Percentiles rank a stretch among this genome's conserved stretches.
These are phyloP conservation scores for Halcyon badia DNA, from an alignment of 2,797 vertebrate genomes.

Conservation along the genomic window DNA sequence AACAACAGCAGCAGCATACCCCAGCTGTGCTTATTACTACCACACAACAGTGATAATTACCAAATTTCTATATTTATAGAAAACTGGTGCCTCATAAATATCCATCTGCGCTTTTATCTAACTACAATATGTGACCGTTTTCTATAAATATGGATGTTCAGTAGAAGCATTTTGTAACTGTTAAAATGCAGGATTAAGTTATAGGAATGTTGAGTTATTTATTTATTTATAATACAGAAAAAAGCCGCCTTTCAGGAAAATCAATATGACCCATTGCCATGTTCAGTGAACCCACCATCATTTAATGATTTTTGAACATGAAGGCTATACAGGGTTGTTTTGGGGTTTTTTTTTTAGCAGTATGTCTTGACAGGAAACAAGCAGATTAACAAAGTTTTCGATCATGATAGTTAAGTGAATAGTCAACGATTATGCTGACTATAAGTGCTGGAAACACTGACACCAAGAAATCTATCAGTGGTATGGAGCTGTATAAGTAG, in stretches of 20 bases:
- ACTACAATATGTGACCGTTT: not conserved
- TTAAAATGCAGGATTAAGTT: not conserved
- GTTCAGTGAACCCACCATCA: not conserved
- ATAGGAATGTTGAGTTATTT: not conserved
- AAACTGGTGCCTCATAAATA: constrained; percentile 33
- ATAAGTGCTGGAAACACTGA: not conserved
- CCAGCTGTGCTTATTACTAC: constrained; percentile 34
- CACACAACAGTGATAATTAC: constrained; percentile 32
- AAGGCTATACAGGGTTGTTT: not conserved
- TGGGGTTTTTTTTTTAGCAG: not conserved
- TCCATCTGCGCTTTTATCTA: constrained; percentile 3
- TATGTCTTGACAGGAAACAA: not conserved
- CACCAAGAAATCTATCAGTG: not conserved
- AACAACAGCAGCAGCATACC: not conserved
- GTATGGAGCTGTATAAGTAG: not conserved
- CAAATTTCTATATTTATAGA: constrained; percentile 55
- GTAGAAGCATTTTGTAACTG: not conserved
- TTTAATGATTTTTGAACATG: not conserved
- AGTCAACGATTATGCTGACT: not conserved
- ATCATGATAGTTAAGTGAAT: not conserved
- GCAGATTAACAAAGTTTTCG: not conserved
- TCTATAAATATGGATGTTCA: not conserved
- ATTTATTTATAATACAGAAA: not conserved
- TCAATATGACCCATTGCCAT: not conserved
- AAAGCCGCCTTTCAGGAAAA: not conserved